Conservation (phyloP, 2,113 vertebrate genomes). For the Mionectes macconnelli region DNA sequence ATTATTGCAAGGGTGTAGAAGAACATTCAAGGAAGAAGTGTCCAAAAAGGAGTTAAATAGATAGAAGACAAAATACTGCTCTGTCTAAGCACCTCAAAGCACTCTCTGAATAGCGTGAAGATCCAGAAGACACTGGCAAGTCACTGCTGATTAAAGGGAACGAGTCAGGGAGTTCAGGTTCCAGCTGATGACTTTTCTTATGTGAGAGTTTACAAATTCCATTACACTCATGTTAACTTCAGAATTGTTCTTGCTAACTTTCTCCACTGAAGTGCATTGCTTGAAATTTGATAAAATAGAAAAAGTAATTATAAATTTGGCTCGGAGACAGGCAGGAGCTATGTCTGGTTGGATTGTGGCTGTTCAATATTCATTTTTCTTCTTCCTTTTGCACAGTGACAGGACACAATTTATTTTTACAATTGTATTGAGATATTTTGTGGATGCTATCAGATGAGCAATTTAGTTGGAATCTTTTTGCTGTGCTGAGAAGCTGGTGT, state of each 20-base stretch:
- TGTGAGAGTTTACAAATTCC: not conserved
- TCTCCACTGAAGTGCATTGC: not conserved
- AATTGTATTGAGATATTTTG: not conserved
- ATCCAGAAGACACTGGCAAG: not conserved
- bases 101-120: not conserved
- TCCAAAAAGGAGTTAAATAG: not conserved
- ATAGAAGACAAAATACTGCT: not conserved
- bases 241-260: constrained; percentile 1
- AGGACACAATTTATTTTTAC: constrained; percentile 8
- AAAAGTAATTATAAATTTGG: constrained; percentile 54
- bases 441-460: not conserved
- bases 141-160: not conserved
- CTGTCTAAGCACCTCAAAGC: not conserved
- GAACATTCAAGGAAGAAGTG: not conserved
- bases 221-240: not conserved
- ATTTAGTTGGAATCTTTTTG: not conserved
- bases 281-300: constrained; percentile 26
- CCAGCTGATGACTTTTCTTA: constrained; percentile 5
- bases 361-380: constrained; percentile 38
- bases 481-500: not conserved
- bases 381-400: not conserved
- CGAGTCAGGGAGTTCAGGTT: not conserved
- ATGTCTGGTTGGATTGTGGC: not conserved
- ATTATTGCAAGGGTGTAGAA: not conserved
- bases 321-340: not conserved